Evolutionary conservation across 1,140 invertebrate genomes (phyloP).

Genomic region (Probaryconus sp.): DNA sequence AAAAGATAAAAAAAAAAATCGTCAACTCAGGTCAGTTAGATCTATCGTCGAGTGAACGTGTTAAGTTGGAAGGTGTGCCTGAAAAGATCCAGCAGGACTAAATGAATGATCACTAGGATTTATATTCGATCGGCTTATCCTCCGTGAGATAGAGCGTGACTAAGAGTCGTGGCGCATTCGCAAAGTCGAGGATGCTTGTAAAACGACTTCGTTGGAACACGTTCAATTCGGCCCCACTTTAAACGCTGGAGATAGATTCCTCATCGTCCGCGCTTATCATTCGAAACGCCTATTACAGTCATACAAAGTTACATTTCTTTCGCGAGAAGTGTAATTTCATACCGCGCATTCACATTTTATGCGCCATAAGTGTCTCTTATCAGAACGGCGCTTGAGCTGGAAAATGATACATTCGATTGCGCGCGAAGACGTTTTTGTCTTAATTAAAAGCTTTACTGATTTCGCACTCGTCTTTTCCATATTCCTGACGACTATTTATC

Average conservation of each 20-base stretch:
- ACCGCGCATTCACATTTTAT: constrained; percentile 4
- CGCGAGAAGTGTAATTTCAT: constrained; percentile 15
- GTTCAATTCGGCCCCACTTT: constrained; percentile 9
- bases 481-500: no score
- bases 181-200: constrained; percentile 40
- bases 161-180: constrained; percentile 37
- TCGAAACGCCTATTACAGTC: constrained; percentile 29
- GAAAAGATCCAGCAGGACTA: constrained; percentile 14
- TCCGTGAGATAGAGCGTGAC: constrained; percentile 44
- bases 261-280: constrained; percentile 26
- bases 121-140: constrained; percentile 41
- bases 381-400: neutral
- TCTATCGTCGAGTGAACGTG: constrained; percentile 24
- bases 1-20: no score
- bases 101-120: constrained; percentile 49
- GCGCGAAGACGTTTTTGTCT: no score
- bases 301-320: constrained; percentile 33
- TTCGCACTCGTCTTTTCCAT: no score
- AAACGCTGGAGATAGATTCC: constrained; percentile 17
- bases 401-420: constrained; percentile 35
- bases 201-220: constrained; percentile 19
- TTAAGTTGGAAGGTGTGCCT: constrained; percentile 41
- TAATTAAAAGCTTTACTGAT: no score
- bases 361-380: constrained; percentile 16
- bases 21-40: constrained; percentile 13